Evolutionary conservation across 2,888 invertebrate genomes (phyloP), one percentile per base, ranked within the genome.

Genomic region (Synanthedon formicaeformis): DNA sequence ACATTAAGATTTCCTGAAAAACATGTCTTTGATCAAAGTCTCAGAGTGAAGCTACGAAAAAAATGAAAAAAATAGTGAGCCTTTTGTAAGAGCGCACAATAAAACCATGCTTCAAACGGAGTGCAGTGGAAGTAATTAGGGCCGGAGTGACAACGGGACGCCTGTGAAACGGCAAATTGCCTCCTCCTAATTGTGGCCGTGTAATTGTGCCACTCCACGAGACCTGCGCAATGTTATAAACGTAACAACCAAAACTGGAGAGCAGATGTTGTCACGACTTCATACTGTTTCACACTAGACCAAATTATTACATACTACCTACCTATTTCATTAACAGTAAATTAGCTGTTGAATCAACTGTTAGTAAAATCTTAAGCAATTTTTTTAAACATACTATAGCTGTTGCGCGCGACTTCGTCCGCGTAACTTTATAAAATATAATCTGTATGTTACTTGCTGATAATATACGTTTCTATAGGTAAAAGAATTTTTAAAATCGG

Each of bases 201-300:
- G 66, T 71, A 71, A 75, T 75, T 72, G 72, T 64, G 62, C 63
- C 56, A 49, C 23, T 54, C 60, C 54, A 34, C 34, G 40, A 27
- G 53, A 53, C 40, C 50, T 49, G 51, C 50, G 23, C 54, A 51
- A 50, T 41, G 51, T 41, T 50, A 66, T 67, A 67, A 65, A 60
- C 60, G 61, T 67, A 64, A 59, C 57, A 55, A 57, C 53, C 55
- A 40, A 49, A 51, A 40, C 45, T 48, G 16, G 27, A 49, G 41
- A 45, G 13, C 45, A 45, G 12, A 45, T 45, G 45, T 45, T 14
- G 45, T 45, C 45, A 45, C 45, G 45, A n/a, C n/a, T 45, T 45
- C n/a, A 45, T 14, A 45, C 45, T 45, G 45, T 45, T 13, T 45
- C 13, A 45, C 45, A 45, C 10, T 45, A n/a, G 45, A 45, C 45